phyloP scores from a whole-genome alignment of 2,888 invertebrate genomes.

The Mellilla xanthometata region DNA sequence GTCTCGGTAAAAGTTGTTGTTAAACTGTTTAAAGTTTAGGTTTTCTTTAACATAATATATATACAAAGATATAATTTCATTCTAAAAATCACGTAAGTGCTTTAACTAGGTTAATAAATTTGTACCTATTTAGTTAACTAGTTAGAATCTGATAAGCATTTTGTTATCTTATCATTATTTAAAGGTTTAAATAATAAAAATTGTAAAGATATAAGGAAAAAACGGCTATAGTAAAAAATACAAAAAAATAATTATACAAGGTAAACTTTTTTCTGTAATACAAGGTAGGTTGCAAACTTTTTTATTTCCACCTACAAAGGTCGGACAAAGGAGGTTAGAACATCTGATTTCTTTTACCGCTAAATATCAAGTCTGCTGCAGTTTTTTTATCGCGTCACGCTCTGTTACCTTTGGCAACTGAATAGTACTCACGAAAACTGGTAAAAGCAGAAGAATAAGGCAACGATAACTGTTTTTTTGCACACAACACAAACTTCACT shows the following conservation, averaged over 20 bases:
- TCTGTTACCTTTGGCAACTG: conserved; percentile 60
- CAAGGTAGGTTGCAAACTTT: neutral
- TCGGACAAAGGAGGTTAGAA: conserved; percentile 30
- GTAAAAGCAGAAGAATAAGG: conserved; percentile 57
- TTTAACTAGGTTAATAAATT: too few species aligned
- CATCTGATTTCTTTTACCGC: conserved; percentile 1
- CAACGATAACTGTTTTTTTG: conserved; percentile 43
- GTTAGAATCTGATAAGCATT: conserved; percentile 24
- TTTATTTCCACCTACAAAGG: conserved; percentile 7
- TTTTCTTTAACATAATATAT: too few species aligned
- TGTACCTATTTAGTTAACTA: neutral
- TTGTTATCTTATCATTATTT: conserved; percentile 2
- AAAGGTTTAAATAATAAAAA: neutral
- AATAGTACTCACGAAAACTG: conserved; percentile 54
- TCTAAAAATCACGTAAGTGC: too few species aligned
- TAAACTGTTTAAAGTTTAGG: too few species aligned
- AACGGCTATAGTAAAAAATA: neutral
- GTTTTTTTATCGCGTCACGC: conserved; percentile 49
- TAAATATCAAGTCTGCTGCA: conserved; percentile 47
- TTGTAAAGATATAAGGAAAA: neutral
- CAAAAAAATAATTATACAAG: too few species aligned
- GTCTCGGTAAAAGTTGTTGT: too few species aligned
- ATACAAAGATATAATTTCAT: too few species aligned
- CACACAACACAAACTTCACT: conserved; percentile 32
- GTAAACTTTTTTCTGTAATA: too few species aligned